Evolutionary conservation across 2,888 invertebrate genomes (phyloP).

Genomic region (Hirtodrosophila duncani): DNA sequence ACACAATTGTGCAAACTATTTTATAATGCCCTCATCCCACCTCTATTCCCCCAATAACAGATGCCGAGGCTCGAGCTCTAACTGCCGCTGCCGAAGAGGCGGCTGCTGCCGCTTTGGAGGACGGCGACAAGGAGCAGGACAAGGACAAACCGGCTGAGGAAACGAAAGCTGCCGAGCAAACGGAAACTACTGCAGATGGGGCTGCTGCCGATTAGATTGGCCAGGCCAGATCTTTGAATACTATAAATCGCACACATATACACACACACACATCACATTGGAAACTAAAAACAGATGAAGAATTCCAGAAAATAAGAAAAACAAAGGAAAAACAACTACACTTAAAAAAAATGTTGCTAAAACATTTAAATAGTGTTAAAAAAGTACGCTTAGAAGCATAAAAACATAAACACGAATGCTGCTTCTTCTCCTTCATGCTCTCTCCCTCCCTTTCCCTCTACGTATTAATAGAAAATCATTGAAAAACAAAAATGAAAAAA

Average conservation of each 20-base stretch:
- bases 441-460: no score
- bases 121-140: slow-evolving; percentile 15
- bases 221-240: slow-evolving; percentile 10
- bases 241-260: slow-evolving; percentile 2
- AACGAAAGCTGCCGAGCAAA: slow-evolving; percentile 4
- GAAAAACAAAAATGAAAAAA: no score
- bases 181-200: slow-evolving; percentile 29
- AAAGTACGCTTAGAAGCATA: slow-evolving; percentile 29
- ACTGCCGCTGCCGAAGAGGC: slow-evolving; percentile 63
- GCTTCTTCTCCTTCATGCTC: no score
- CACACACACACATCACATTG: not conserved
- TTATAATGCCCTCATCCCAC: no score
- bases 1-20: no score
- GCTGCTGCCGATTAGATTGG: slow-evolving; percentile 33
- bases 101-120: slow-evolving; percentile 22
- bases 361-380: slow-evolving; percentile 12
- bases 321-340: no score
- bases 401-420: slow-evolving; percentile 13
- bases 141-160: slow-evolving; percentile 16
- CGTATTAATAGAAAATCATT: no score
- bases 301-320: slow-evolving; percentile 3
- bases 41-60: slow-evolving; percentile 32
- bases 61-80: slow-evolving; percentile 71
- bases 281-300: slow-evolving; percentile 6
- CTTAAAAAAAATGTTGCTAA: no score